Conservation (phyloP, 2,888 invertebrate species). For the Prosapia bicincta region DNA sequence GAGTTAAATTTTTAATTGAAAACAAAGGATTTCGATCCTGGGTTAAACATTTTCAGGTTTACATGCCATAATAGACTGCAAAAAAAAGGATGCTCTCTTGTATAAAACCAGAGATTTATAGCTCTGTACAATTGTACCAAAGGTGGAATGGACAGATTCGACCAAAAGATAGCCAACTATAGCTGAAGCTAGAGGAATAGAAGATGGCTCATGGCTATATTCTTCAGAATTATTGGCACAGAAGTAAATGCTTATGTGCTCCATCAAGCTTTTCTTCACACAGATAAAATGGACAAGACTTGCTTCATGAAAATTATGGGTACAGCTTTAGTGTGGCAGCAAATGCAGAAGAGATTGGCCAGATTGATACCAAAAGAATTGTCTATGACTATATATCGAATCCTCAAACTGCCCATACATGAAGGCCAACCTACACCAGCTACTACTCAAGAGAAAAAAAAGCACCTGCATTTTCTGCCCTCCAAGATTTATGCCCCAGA, state of each 20-base stretch:
- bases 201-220: constrained; percentile 30
- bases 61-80: too few relatives aligned
- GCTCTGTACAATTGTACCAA: too few relatives aligned
- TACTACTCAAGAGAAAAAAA: background rate
- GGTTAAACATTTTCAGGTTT: too few relatives aligned
- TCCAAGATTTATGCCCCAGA: constrained; percentile 6
- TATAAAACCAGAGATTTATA: too few relatives aligned
- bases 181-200: too few relatives aligned
- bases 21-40: too few relatives aligned
- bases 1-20: too few relatives aligned
- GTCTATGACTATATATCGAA: background rate
- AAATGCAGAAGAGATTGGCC: background rate
- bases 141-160: too few relatives aligned
- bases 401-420: background rate
- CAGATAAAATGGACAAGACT: background rate
- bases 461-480: constrained; percentile 17
- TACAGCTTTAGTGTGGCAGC: background rate
- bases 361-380: background rate
- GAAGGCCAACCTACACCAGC: background rate
- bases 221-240: constrained; percentile 21
- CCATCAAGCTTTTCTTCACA: too few relatives aligned
- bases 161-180: too few relatives aligned
- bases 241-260: constrained; percentile 21
- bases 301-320: constrained; percentile 8
- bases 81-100: too few relatives aligned